Evolutionary conservation across 2,113 vertebrate genomes (phyloP).

Genomic region (Ochotona princeps): DNA sequence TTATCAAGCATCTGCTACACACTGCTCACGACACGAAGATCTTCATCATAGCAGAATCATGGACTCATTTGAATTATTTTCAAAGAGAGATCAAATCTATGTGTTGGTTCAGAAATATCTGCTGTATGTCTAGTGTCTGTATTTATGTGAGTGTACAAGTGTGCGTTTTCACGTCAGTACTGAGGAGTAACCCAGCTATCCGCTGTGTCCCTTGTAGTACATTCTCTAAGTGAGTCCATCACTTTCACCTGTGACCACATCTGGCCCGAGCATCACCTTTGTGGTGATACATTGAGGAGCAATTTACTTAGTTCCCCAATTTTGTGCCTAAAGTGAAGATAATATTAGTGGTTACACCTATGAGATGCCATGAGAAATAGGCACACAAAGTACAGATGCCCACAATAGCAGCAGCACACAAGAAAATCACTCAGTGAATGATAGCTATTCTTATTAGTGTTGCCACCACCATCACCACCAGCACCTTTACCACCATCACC

Average conservation of each 20-base stretch:
- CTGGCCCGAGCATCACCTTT: neutral
- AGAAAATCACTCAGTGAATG: neutral
- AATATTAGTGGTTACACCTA: neutral
- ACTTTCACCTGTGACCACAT: neutral
- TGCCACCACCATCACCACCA: too few relatives aligned
- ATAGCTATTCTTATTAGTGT: neutral
- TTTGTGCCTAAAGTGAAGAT: constrained; percentile 29
- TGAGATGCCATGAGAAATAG: neutral
- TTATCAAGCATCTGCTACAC: neutral
- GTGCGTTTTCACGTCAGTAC: neutral
- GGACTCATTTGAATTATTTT: neutral
- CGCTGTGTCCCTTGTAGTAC: neutral
- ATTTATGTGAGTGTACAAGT: neutral
- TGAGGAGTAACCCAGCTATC: neutral
- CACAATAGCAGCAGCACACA: neutral
- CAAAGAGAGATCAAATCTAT: neutral
- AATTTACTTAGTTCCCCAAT: constrained; percentile 45
- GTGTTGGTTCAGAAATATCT: neutral
- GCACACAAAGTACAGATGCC: neutral
- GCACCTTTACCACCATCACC: neutral
- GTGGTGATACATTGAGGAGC: neutral
- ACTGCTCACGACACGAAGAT: neutral
- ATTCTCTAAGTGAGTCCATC: neutral
- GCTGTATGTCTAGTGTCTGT: neutral
- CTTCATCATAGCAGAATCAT: neutral